phyloP scores from a whole-genome alignment of 2,113 vertebrate species.

The Entosphenus tridentatus region DNA sequence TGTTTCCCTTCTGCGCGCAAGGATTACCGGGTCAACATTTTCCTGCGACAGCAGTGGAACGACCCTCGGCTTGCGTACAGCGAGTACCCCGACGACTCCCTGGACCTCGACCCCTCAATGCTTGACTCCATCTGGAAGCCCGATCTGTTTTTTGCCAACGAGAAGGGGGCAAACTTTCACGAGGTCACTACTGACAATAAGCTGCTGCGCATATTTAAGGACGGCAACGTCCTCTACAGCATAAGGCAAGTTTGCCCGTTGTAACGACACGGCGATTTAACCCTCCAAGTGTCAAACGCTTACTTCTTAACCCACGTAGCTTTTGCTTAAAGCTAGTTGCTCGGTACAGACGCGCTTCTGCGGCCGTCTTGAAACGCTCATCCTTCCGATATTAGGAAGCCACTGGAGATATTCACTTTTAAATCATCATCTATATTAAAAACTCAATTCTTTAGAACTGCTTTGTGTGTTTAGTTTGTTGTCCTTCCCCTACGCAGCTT shows the following conservation, averaged over 20 bases:
- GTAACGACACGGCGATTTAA: not conserved
- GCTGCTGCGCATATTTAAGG: constrained; percentile 72
- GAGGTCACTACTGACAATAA: constrained; percentile 99
- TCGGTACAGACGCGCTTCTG: too few relatives aligned
- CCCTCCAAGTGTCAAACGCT: too few relatives aligned
- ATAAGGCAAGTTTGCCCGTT: constrained; percentile 38
- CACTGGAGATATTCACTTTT: too few relatives aligned
- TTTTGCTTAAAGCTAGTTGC: too few relatives aligned
- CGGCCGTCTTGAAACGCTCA: too few relatives aligned
- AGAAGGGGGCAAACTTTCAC: constrained; percentile 94
- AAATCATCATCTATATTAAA: too few relatives aligned
- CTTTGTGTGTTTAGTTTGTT: too few relatives aligned
- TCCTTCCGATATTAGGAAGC: too few relatives aligned
- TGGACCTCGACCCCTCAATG: constrained; percentile 95
- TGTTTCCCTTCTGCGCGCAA: constrained; percentile 9
- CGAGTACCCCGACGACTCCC: constrained; percentile 75
- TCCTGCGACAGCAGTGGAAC: constrained; percentile 91
- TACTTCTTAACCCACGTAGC: too few relatives aligned
- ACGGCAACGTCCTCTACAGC: constrained; percentile 88
- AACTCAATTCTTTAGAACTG: too few relatives aligned
- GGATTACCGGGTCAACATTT: constrained; percentile 97
- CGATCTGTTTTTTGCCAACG: constrained; percentile 92
- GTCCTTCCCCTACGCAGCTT: too few relatives aligned
- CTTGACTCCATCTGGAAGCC: constrained; percentile 99
- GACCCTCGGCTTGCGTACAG: constrained; percentile 88